Base-by-base conservation (phyloP, 2,113 vertebrate genomes). In the Synchiropus splendidus region DNA sequence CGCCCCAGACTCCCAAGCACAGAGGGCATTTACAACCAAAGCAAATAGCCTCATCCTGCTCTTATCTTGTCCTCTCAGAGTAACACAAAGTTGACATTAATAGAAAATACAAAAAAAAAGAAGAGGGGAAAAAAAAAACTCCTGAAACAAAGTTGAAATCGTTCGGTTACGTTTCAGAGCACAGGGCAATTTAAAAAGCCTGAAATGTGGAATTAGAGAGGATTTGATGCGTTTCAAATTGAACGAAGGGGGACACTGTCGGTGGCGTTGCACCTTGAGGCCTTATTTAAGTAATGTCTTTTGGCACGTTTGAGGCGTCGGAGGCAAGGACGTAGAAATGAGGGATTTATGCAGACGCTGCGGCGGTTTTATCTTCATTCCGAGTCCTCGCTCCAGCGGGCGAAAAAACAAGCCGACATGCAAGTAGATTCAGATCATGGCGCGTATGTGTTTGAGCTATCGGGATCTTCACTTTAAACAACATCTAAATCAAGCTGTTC, bases 211-310 rank as follows among this genome's bases (percentile, higher is more conserved):
- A 81, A 82, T 81, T 79, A 78, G 71, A 69, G 82, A 68, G 79
- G 79, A 84, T 80, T 79, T 84, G 81, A 85, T 83, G 81, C 79
- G 70, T 82, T 85, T 81, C 78, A 79, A 81, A 79, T 81, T 79
- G 74, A 83, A 68, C 54, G 45, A 55, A 71, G 71, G 63, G 66
- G 60, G 77, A 73, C 74, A 71, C 62, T 60, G 46, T 75, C 72
- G 51, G 75, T 58, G 61, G 75, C 47, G 54, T 67, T 63, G 62
- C 66, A 72, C 72, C 78, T 78, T 79, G 75, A 83, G 79, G 67
- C 67, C 42, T 80, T 71, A 75, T 77, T 76, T 77, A 77, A 80
- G 80, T 83, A 81, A 78, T 80, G 79, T 80, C 74, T 82, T 80
- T 70, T 83, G 78, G 71, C 77, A 74, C 59, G 62, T 83, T 77